phyloP scores from a whole-genome alignment of 2,113 vertebrate species.

The Sitta europaea region DNA sequence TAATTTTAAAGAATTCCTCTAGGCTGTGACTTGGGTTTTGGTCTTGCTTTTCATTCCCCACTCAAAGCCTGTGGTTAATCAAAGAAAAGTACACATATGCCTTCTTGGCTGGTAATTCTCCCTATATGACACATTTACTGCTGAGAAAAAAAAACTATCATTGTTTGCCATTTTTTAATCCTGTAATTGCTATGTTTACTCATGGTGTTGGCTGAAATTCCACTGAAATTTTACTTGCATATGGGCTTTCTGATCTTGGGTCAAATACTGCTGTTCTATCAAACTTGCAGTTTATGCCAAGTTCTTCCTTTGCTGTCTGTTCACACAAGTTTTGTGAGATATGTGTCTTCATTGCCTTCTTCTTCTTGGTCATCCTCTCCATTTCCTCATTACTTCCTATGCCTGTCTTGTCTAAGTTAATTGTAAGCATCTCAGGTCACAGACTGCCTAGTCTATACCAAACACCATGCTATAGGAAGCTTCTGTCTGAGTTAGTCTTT shows the following conservation, averaged over 20 bases:
- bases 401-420: background rate
- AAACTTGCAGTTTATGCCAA: background rate
- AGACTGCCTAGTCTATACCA: background rate
- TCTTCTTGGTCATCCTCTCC: background rate
- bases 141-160: background rate
- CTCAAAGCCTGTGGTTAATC: constrained; percentile 4
- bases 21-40: background rate
- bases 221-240: background rate
- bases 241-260: background rate
- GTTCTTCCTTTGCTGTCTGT: background rate
- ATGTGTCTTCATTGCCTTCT: background rate
- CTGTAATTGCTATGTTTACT: background rate
- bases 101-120: background rate
- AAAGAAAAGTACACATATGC: background rate
- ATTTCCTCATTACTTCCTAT: background rate
- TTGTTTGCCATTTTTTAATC: background rate
- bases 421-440: background rate
- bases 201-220: background rate
- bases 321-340: background rate
- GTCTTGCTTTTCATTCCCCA: background rate
- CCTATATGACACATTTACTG: background rate
- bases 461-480: background rate
- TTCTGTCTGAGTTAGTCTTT: background rate
- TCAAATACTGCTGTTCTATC: background rate
- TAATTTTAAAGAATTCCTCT: background rate